Evolutionary conservation across 2,888 invertebrate genomes (phyloP).

Genomic region (Temnothorax unifasciatus): DNA sequence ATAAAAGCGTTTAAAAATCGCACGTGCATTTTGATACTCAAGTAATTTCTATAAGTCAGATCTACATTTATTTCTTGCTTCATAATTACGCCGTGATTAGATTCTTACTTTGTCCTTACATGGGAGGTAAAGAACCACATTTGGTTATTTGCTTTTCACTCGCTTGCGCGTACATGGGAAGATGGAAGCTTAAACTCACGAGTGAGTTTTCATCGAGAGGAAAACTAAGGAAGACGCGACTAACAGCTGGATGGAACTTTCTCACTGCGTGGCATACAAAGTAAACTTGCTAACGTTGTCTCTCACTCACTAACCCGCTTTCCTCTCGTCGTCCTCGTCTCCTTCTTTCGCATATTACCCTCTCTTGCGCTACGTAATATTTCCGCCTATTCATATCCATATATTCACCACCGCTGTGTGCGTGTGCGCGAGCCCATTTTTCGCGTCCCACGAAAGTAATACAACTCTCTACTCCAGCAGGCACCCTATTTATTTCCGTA

Average conservation of each 20-base stretch:
- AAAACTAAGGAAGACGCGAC: conserved; percentile 55
- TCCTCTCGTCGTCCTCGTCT: conserved; percentile 24
- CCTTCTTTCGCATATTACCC: conserved; percentile 33
- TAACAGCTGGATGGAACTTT: conserved; percentile 62
- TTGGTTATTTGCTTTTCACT: conserved; percentile 46
- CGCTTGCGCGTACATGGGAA: conserved; percentile 36
- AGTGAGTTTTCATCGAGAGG: conserved; percentile 55
- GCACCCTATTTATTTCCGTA: conserved; percentile 74
- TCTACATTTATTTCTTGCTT: background rate
- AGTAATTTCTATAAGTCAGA: conserved; percentile 7
- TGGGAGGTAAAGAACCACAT: background rate
- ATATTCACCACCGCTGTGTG: conserved; percentile 63
- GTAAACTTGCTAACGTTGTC: conserved; percentile 69
- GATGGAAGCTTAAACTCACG: conserved; percentile 43
- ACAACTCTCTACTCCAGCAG: conserved; percentile 58
- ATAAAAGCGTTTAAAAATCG: background rate
- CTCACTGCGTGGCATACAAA: conserved; percentile 63
- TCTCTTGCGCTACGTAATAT: conserved; percentile 71
- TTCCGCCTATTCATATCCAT: conserved; percentile 76
- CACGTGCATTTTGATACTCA: too few relatives aligned
- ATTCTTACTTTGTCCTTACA: background rate
- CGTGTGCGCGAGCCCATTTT: conserved; percentile 70
- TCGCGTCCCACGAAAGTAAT: conserved; percentile 73
- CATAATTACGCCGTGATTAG: conserved; percentile 20
- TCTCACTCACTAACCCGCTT: conserved; percentile 53